Conservation (phyloP, 2,113 vertebrate species). For the Prolemur simus region DNA sequence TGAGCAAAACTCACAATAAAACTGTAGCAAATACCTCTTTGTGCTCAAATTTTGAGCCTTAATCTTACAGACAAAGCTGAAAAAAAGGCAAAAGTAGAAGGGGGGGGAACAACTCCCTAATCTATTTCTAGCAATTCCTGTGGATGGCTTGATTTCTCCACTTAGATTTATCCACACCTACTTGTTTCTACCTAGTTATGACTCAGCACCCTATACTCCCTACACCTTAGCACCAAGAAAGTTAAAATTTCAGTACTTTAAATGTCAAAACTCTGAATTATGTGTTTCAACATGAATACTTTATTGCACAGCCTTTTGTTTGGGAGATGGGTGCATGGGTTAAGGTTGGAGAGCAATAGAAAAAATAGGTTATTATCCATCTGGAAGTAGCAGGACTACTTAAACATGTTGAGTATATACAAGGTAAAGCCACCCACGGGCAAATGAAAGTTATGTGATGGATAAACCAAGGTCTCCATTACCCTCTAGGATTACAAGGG, state of each 20-base stretch:
- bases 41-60: conserved; percentile 9
- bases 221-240: background rate
- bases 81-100: background rate
- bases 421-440: background rate
- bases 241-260: conserved; percentile 22
- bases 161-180: background rate
- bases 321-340: background rate
- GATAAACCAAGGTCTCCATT: conserved; percentile 24
- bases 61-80: conserved; percentile 23
- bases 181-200: conserved; percentile 13
- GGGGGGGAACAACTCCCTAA: background rate
- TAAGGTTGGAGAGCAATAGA: background rate
- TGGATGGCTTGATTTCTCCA: background rate
- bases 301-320: background rate
- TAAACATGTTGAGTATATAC: background rate
- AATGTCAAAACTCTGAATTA: background rate
- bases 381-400: background rate
- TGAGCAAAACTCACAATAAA: conserved; percentile 45
- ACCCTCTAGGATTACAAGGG: background rate
- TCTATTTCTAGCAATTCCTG: background rate
- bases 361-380: background rate
- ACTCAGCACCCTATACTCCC: background rate
- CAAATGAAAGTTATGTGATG: background rate
- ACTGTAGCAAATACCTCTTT: conserved; percentile 30
- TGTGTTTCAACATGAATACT: background rate